A percentile compares a stretch with the other conserved stretches of the same genome.
These are phyloP conservation scores for Seriola aureovittata DNA, from an alignment of 2,113 vertebrate genomes.

Conservation along the genomic window DNA sequence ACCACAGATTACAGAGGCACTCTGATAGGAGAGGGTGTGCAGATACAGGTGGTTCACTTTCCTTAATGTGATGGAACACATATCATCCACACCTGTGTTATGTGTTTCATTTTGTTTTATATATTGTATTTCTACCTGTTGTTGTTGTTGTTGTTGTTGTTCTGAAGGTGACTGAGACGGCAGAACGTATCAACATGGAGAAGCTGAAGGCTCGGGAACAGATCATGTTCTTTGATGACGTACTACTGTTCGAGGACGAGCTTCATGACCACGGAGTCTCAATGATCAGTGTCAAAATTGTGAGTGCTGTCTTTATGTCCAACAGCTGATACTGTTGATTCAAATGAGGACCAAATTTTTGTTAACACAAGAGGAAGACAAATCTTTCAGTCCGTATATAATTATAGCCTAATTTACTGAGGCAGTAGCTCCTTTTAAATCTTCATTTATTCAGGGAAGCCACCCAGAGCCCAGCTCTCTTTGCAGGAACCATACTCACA, in stretches of 20 bases:
- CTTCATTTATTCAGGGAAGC: neutral
- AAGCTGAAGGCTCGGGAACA: conserved; percentile 95
- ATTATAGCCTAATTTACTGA: neutral
- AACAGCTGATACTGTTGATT: neutral
- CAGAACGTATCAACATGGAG: conserved; percentile 94
- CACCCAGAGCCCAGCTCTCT: neutral
- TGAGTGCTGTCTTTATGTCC: conserved; percentile 78
- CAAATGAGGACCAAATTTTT: neutral
- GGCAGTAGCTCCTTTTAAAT: neutral
- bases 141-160: neutral
- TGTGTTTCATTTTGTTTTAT: neutral
- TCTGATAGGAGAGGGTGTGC: conserved; percentile 88
- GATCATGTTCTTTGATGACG: conserved; percentile 98
- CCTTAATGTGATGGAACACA: neutral
- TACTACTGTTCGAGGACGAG: conserved; percentile 97
- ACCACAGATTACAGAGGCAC: conserved; percentile 98
- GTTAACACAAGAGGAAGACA: neutral
- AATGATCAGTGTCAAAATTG: conserved; percentile 95
- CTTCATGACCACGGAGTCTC: conserved; percentile 98
- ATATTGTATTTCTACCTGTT: neutral
- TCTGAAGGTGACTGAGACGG: conserved; percentile 88
- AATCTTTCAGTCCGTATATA: neutral
- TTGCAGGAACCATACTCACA: neutral
- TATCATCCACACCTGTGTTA: neutral
- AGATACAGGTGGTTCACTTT: conserved; percentile 86